Evolutionary conservation across 2,888 invertebrate species (phyloP).

Genomic region (Habroteleia sp.): DNA sequence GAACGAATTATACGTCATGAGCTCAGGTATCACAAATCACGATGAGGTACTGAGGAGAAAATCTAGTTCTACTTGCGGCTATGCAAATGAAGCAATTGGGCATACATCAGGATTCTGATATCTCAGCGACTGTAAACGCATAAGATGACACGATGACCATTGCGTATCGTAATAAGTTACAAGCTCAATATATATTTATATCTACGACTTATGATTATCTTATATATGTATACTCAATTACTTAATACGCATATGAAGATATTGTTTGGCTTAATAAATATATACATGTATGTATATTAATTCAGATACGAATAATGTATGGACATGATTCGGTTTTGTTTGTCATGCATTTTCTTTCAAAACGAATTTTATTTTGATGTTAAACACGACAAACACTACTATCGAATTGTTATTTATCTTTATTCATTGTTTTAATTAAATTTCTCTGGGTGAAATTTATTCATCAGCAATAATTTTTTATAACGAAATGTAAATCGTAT

Average conservation of each 20-base stretch:
- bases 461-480: not conserved
- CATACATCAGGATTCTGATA: conserved; percentile 58
- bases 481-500: not conserved
- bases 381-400: too few species aligned
- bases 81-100: conserved; percentile 60
- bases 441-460: too few species aligned
- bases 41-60: conserved; percentile 29
- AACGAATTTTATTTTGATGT: too few species aligned
- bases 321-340: not conserved
- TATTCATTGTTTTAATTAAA: too few species aligned
- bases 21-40: conserved; percentile 59
- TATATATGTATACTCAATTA: conserved; percentile 13
- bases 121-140: conserved; percentile 20
- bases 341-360: not conserved
- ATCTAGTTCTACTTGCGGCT: conserved; percentile 55
- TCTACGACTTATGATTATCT: conserved; percentile 6
- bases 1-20: too few species aligned
- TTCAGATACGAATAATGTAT: too few species aligned
- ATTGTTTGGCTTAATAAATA: conserved; percentile 7
- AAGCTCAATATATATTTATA: conserved; percentile 12
- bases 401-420: too few species aligned
- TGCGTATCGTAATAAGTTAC: conserved; percentile 42
- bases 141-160: conserved; percentile 45
- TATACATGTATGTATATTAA: not conserved
- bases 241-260: not conserved